Conservation (phyloP, 2,888 invertebrate genomes). For the Andrena hattorfiana region DNA sequence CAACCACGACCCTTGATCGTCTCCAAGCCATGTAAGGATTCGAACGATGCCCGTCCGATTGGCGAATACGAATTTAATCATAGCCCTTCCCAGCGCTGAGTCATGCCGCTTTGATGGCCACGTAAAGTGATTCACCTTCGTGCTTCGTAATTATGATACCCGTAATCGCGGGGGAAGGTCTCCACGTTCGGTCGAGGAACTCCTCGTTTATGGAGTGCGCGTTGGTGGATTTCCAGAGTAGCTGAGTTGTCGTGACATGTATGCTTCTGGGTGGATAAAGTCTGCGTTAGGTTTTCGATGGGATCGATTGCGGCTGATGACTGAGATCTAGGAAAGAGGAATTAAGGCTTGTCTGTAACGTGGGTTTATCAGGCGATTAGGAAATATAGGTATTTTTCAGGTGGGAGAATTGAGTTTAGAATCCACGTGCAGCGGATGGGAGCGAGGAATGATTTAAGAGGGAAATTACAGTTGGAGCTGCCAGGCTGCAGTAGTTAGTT, state of each 20-base stretch:
- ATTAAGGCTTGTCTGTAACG: too few species aligned
- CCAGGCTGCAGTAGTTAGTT: too few species aligned
- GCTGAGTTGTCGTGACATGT: background rate
- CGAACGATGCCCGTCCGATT: slow-evolving; percentile 30
- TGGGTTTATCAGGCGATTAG: too few species aligned
- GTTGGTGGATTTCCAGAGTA: background rate
- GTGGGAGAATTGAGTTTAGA: too few species aligned
- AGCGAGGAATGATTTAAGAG: too few species aligned
- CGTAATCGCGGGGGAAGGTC: slow-evolving; percentile 4
- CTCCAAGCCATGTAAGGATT: slow-evolving; percentile 48
- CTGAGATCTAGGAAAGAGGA: too few species aligned
- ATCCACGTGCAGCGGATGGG: too few species aligned
- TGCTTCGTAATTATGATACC: slow-evolving; percentile 10
- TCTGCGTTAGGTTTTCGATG: slow-evolving; percentile 8
- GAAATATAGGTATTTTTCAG: too few species aligned
- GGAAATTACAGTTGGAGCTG: too few species aligned
- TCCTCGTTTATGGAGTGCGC: background rate
- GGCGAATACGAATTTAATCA: slow-evolving; percentile 46
- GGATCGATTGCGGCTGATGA: slow-evolving; percentile 20
- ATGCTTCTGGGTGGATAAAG: background rate
- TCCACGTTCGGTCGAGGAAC: background rate
- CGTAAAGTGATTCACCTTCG: slow-evolving; percentile 24
- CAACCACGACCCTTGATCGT: slow-evolving; percentile 12
- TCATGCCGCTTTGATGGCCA: slow-evolving; percentile 24
- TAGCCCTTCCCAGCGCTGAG: slow-evolving; percentile 21